Conservation (phyloP, 2,113 vertebrate genomes). For the Saccopteryx bilineata region DNA sequence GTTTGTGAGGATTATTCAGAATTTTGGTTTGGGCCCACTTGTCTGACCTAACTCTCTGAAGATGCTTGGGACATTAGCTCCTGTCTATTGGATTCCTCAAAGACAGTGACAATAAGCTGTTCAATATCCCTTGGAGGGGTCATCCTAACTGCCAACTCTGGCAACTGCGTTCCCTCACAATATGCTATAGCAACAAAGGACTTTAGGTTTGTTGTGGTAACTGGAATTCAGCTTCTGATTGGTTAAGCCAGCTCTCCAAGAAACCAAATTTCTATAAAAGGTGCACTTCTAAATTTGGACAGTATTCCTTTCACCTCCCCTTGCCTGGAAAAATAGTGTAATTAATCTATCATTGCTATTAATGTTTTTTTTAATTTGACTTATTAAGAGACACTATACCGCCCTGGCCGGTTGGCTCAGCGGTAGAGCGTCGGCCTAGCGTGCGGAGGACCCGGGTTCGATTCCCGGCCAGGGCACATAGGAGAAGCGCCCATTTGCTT, state of each 20-base stretch:
- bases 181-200: background rate
- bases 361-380: background rate
- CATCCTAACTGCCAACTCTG: no score
- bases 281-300: background rate
- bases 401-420: no score
- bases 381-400: background rate
- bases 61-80: background rate
- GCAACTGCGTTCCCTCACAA: no score
- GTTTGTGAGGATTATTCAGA: background rate
- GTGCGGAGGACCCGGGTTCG: no score
- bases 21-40: background rate
- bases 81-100: background rate
- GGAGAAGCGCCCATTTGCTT: no score
- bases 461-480: no score
- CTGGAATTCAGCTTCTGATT: background rate
- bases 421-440: no score
- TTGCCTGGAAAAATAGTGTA: background rate
- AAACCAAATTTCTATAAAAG: background rate
- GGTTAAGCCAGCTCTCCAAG: background rate
- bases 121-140: background rate
- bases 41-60: background rate
- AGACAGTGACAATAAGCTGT: background rate
- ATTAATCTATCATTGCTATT: background rate
- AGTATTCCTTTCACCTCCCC: background rate
- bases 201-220: background rate